These are phyloP conservation scores for Solea senegalensis DNA, from an alignment of 2,113 vertebrate species.

Conservation along the genomic window DNA sequence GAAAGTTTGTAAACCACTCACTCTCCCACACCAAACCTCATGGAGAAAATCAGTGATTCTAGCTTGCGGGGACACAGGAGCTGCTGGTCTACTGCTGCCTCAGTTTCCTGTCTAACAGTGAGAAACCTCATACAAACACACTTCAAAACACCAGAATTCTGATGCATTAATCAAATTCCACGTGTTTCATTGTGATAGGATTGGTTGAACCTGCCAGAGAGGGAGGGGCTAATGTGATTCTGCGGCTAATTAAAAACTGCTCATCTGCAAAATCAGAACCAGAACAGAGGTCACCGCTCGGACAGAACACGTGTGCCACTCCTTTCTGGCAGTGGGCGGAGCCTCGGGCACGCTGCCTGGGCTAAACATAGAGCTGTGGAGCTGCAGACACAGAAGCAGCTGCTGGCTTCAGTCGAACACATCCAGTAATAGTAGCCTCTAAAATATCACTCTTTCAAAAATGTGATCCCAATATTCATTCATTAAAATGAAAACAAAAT, in stretches of 20 bases:
- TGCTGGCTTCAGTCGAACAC: conserved; percentile 67
- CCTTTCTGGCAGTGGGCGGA: conserved; percentile 20
- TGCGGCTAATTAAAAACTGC: conserved; percentile 30
- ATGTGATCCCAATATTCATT: conserved; percentile 1
- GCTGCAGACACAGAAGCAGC: conserved; percentile 56
- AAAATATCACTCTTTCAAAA: not conserved
- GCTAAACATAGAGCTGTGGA: conserved; percentile 64
- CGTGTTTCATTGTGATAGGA: too few relatives aligned
- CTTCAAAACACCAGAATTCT: too few relatives aligned
- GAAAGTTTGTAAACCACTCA: too few relatives aligned
- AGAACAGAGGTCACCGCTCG: conserved; percentile 40
- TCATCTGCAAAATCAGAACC: conserved; percentile 23
- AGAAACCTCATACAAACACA: too few relatives aligned
- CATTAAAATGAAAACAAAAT: not conserved
- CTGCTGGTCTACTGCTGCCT: too few relatives aligned
- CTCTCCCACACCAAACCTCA: too few relatives aligned
- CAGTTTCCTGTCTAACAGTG: too few relatives aligned
- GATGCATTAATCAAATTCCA: too few relatives aligned
- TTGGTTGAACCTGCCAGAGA: not conserved
- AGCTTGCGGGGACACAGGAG: too few relatives aligned
- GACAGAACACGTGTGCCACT: not conserved
- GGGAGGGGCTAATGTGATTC: not conserved
- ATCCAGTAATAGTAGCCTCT: conserved; percentile 9
- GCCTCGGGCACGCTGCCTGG: not conserved
- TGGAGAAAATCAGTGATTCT: too few relatives aligned